Evolutionary conservation across 2,797 vertebrate genomes (phyloP).

Genomic region (Naso thynnoides): DNA sequence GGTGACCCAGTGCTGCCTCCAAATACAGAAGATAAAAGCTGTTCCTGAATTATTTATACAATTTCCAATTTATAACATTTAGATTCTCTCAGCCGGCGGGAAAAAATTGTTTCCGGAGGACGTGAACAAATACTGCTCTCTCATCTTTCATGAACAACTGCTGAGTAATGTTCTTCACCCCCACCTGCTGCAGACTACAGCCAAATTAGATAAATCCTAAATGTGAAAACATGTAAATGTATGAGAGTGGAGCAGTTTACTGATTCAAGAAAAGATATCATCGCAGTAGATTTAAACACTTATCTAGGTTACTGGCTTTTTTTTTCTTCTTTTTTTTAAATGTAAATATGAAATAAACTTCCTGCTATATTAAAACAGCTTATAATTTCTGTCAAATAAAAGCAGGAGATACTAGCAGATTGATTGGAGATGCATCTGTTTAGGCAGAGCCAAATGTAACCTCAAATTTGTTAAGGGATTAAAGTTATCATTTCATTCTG

Average conservation of each 20-base stretch:
- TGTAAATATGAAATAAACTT: not conserved
- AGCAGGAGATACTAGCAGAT: not conserved
- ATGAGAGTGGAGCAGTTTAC: not conserved
- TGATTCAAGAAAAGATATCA: not conserved
- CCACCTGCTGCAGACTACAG: slow-evolving; percentile 28
- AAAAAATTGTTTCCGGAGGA: slow-evolving; percentile 25
- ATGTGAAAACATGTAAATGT: slow-evolving; percentile 11
- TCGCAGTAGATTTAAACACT: not conserved
- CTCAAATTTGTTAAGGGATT: no score
- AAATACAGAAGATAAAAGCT: slow-evolving; percentile 59
- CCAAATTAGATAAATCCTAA: slow-evolving; percentile 25
- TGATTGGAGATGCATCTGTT: not conserved
- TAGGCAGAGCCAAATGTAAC: no score
- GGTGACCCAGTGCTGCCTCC: slow-evolving; percentile 38
- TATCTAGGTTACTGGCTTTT: not conserved
- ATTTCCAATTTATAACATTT: slow-evolving; percentile 59
- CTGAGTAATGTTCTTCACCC: slow-evolving; percentile 46
- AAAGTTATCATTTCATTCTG: not conserved
- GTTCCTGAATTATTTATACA: slow-evolving; percentile 62
- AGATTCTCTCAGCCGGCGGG: slow-evolving; percentile 30
- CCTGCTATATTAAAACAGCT: not conserved
- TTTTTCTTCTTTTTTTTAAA: not conserved
- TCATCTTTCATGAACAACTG: slow-evolving; percentile 49
- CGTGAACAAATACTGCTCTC: slow-evolving; percentile 44
- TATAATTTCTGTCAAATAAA: not conserved